phyloP scores from a whole-genome alignment of 2,888 invertebrate species.

The Drosophila quinaria region DNA sequence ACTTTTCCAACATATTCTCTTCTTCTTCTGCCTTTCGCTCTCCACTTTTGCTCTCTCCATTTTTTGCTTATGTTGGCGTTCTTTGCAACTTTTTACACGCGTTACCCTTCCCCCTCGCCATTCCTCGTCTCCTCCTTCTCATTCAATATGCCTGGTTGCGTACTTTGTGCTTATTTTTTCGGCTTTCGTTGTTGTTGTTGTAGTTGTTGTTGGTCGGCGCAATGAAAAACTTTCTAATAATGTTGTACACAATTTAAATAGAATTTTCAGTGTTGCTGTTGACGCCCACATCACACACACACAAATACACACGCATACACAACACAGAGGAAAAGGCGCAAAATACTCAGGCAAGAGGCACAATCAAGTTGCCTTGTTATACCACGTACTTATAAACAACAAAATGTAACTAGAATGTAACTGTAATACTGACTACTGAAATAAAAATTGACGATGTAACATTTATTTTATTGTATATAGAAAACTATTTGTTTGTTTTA shows the following conservation, averaged over 20 bases:
- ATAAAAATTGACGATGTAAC: no score
- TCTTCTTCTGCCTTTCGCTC: not conserved
- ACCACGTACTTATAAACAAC: not conserved
- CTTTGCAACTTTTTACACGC: conserved; percentile 71
- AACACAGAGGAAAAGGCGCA: conserved; percentile 28
- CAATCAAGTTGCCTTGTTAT: conserved; percentile 65
- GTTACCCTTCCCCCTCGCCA: conserved; percentile 3
- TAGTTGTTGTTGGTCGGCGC: conserved; percentile 56
- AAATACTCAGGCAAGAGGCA: conserved; percentile 65
- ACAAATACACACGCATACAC: not conserved
- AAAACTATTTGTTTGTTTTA: no score
- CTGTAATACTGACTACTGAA: no score
- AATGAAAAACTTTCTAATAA: conserved; percentile 84
- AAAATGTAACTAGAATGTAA: no score
- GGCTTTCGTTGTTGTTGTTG: conserved; percentile 36
- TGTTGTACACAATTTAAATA: conserved; percentile 85
- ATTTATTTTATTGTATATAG: no score
- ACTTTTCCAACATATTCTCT: conserved; percentile 67
- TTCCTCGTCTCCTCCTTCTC: not conserved
- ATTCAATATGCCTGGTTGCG: conserved; percentile 36
- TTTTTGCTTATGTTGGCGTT: conserved; percentile 57
- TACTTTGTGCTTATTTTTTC: conserved; percentile 53
- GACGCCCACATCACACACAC: conserved; percentile 8
- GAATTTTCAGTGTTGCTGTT: conserved; percentile 75
- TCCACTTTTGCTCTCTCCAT: not conserved